phyloP scores from a whole-genome alignment of 2,797 vertebrate genomes.

The Darevskia mixta region DNA sequence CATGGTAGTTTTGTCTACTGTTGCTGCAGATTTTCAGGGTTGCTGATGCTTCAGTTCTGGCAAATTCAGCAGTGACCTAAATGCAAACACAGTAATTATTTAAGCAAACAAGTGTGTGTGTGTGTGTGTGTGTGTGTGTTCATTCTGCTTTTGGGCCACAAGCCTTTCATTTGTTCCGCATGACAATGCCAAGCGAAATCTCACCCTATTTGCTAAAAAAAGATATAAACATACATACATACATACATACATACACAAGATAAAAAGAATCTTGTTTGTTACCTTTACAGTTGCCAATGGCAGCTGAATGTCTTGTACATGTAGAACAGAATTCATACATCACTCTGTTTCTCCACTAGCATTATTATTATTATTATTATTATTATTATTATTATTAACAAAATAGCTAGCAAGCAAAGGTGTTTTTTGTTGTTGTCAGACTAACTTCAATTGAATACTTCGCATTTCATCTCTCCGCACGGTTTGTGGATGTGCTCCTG shows the following conservation, averaged over 20 bases:
- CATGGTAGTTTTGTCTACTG: not conserved
- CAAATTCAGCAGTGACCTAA: conserved; percentile 52
- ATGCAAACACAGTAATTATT: conserved; percentile 52
- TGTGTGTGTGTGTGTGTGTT: conserved; percentile 46
- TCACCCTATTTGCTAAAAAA: conserved; percentile 47
- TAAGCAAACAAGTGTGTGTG: conserved; percentile 2
- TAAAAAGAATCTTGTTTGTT: not conserved
- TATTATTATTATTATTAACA: too few species aligned
- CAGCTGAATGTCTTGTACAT: conserved; percentile 43
- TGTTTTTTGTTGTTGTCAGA: not conserved
- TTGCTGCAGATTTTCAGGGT: not conserved
- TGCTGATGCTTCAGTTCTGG: not conserved
- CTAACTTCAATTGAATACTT: not conserved
- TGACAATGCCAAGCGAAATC: conserved; percentile 53
- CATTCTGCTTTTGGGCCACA: conserved; percentile 47
- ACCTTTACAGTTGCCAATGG: not conserved
- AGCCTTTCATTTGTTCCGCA: conserved; percentile 33
- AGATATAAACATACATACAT: not conserved
- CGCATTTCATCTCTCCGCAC: not conserved
- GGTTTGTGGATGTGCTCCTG: not conserved
- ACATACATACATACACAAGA: not conserved
- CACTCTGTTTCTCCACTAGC: conserved; percentile 59
- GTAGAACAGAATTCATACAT: conserved; percentile 45
- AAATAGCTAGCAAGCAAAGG: not conserved
- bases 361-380: conserved; percentile 59